Conservation (phyloP, 2,797 vertebrate genomes). For the Clarias fuscus region DNA sequence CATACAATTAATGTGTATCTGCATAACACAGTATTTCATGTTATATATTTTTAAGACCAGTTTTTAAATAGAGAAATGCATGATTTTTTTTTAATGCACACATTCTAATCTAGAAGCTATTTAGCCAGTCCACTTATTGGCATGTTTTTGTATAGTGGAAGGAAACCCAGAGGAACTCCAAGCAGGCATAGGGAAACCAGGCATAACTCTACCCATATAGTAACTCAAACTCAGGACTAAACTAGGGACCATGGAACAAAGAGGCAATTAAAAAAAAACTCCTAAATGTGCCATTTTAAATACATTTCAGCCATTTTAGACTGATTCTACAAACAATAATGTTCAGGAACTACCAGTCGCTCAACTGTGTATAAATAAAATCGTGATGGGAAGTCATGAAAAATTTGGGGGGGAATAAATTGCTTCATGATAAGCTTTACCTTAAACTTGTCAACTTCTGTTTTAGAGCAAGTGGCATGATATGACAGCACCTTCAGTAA, state of each 20-base stretch:
- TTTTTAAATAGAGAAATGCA: slow-evolving; percentile 11
- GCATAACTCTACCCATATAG: background rate
- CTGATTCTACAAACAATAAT: slow-evolving; percentile 20
- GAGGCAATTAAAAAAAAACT: too few relatives aligned
- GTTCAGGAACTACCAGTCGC: background rate
- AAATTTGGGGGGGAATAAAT: background rate
- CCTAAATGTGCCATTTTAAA: background rate
- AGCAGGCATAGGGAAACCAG: background rate
- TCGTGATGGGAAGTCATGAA: slow-evolving; percentile 7
- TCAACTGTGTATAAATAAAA: slow-evolving; percentile 15
- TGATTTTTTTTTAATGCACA: background rate
- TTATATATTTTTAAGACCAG: slow-evolving; percentile 20
- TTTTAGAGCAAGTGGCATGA: slow-evolving; percentile 97
- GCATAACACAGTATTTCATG: background rate
- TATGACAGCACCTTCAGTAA: slow-evolving; percentile 92
- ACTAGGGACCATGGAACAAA: background rate
- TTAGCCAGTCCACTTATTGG: background rate
- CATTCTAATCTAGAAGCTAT: background rate
- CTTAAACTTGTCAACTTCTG: slow-evolving; percentile 99
- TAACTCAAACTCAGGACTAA: background rate
- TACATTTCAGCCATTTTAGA: background rate
- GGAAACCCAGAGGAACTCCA: background rate
- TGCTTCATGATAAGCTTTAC: slow-evolving; percentile 70
- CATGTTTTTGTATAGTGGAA: background rate
- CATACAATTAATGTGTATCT: slow-evolving; percentile 65